phyloP scores from a whole-genome alignment of 2,113 vertebrate species.

The Cyprinodon tularosa region DNA sequence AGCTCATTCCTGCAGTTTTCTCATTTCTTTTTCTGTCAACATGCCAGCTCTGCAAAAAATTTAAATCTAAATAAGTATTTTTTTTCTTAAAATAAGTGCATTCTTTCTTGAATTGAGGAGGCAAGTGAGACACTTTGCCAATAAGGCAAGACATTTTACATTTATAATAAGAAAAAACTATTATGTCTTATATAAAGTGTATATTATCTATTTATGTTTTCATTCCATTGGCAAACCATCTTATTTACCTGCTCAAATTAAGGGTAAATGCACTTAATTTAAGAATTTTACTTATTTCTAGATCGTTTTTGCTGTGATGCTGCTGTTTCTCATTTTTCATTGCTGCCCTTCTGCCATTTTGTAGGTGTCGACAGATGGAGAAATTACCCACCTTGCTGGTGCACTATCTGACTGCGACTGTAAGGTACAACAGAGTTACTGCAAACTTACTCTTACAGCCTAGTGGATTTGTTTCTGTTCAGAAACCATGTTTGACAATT shows the following conservation, averaged over 20 bases:
- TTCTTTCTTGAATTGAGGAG: too few relatives aligned
- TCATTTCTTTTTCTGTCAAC: background rate
- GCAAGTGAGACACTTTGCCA: too few relatives aligned
- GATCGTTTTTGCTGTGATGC: background rate
- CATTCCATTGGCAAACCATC: too few relatives aligned
- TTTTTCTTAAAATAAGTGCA: too few relatives aligned
- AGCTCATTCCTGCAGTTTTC: background rate
- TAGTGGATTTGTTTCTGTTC: background rate
- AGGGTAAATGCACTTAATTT: too few relatives aligned
- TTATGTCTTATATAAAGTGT: too few relatives aligned
- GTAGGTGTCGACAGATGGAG: constrained; percentile 94
- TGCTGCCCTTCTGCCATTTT: background rate
- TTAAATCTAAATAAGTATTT: too few relatives aligned
- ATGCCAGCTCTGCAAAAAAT: background rate
- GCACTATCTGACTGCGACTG: constrained; percentile 94
- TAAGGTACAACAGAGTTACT: constrained; percentile 74
- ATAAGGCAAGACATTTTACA: too few relatives aligned
- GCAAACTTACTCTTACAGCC: background rate
- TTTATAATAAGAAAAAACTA: too few relatives aligned
- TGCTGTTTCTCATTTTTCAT: background rate
- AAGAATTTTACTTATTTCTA: too few relatives aligned
- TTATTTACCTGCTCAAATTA: too few relatives aligned
- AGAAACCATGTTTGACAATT: background rate
- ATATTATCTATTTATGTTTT: too few relatives aligned
- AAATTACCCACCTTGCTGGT: constrained; percentile 94